Base-by-base conservation (phyloP, 2,888 invertebrate genomes). In the Chrysina gloriosa region DNA sequence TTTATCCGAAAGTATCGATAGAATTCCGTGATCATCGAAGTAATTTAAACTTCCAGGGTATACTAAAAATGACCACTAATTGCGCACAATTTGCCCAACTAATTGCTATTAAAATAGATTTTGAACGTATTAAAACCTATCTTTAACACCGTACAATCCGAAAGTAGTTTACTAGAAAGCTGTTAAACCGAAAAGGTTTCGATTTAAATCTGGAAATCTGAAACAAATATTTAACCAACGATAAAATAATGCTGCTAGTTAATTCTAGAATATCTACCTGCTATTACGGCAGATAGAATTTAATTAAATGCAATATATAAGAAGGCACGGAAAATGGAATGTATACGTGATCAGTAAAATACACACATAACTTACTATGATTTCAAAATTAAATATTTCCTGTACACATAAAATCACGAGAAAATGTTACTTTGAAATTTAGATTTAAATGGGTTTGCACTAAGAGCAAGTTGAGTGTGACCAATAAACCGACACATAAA, bases 321-420 rank as follows among this genome's bases (percentile, higher is more conserved):
- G 27, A 42, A 16, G 16, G 27, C 42, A 14, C 27, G 11, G 36
- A 23, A 11, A 36, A 56, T 14, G 36, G 21, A 56, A 42, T 25
- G 45, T n/a, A 25, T 48, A 31, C 31, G 21, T 45, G 31, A 61
- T 19, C 36, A n/a, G 25, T 34, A 25, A 39, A 58, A 58, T 27
- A 14, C 27, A 23, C 39, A 58, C 64, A 52, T 64, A 64, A 64
- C 50, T 64, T 64, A 64, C 36, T 14, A 64, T 23, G 64, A 52
- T 64, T 64, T 52, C 34, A 64, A 52, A 64, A 64, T 64, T 64
- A 64, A n/a, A 64, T 64, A 64, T 52, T 64, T 64, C 64, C 64
- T 64, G 64, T 64, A 27, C 64, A 36, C 64, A 48, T 64, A 64
- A 64, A 64, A 64, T 64, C 52, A 48, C 50, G 50, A 64, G 52